Base-by-base conservation (phyloP, 2,113 vertebrate genomes). In the Isurus oxyrinchus region DNA sequence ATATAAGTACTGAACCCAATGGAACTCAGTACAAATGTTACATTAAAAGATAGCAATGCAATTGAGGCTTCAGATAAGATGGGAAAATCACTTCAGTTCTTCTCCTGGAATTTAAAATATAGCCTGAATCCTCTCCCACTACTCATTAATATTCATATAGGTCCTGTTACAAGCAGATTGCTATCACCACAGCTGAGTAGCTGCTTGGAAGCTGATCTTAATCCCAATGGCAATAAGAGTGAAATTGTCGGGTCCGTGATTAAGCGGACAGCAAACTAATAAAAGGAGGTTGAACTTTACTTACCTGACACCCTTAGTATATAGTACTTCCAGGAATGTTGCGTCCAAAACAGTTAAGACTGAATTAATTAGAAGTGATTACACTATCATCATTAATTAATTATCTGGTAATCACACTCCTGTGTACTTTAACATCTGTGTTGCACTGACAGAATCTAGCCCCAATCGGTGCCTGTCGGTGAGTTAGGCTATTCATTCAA, bases 311-410 rank as follows among this genome's bases (percentile, higher is more conserved):
- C 94, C 44, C 94, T 95, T 95, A 53, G 49, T 55, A 59, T 55
- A 95, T 95, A 95, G 67, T 72, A 95, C 67, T 95, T 95, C 49
- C 44, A 72, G 66, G 67, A 95, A 95, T 72, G 49, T 69, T 55
- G 25, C 69, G 67, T 95, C 94, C 44, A 53, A 95, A 95, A 95
- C 94, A 72, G 67, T 95, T 95, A 95, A 55, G 94, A 53, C 94
- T 95, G 94, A 95, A 95, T 95, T 95, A 95, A 95, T 95, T 95
- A 95, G 94, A 95, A 95, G 94, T 95, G 94, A 95, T 95, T 95
- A 95, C 94, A 95, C 94, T 95, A 95, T 95, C 94, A 95, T 95
- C 94, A 95, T 95, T 95, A 55, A 95, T 95, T 95, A 95, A 95
- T 95, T 95, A 95, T 95, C 94, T 95, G 67, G 94, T 95, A 95